Conservation (phyloP, 1,140 invertebrate genomes). For the Drosophila sturtevanti region DNA sequence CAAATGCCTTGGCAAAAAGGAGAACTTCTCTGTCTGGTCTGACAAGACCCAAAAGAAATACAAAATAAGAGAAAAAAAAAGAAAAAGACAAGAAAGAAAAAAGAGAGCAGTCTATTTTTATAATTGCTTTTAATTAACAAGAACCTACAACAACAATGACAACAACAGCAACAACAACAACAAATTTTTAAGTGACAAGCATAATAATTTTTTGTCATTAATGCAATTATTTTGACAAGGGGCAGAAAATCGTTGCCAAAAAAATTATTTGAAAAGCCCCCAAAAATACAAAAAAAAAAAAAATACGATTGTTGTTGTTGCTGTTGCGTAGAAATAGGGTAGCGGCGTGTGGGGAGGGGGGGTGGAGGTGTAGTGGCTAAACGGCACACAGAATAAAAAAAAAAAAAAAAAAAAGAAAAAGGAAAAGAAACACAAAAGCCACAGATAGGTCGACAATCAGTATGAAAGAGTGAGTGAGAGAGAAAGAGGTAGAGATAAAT, state of each 20-base stretch:
- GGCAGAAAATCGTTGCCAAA: constrained; percentile 3
- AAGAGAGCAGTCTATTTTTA: constrained; percentile 65
- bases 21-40: constrained; percentile 68
- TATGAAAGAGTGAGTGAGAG: constrained; percentile 17
- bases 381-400: too few relatives aligned
- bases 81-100: not conserved
- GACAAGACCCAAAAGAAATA: constrained; percentile 37
- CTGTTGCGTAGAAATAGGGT: too few relatives aligned
- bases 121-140: constrained; percentile 78
- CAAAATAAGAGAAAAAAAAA: too few relatives aligned
- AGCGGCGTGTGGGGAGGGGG: not conserved
- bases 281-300: constrained; percentile 33
- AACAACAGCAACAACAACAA: not conserved
- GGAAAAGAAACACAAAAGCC: not conserved
- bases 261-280: not conserved
- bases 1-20: constrained; percentile 56
- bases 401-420: constrained; percentile 8
- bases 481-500: constrained; percentile 43
- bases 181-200: constrained; percentile 66
- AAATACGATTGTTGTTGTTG: too few relatives aligned
- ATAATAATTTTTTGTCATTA: constrained; percentile 73
- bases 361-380: constrained; percentile 17
- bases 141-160: constrained; percentile 42
- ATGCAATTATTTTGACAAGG: constrained; percentile 67
- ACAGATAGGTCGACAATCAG: constrained; percentile 28